phyloP scores from a whole-genome alignment of 64 coral and sea anemone genomes.

The Anthopleura sola region DNA sequence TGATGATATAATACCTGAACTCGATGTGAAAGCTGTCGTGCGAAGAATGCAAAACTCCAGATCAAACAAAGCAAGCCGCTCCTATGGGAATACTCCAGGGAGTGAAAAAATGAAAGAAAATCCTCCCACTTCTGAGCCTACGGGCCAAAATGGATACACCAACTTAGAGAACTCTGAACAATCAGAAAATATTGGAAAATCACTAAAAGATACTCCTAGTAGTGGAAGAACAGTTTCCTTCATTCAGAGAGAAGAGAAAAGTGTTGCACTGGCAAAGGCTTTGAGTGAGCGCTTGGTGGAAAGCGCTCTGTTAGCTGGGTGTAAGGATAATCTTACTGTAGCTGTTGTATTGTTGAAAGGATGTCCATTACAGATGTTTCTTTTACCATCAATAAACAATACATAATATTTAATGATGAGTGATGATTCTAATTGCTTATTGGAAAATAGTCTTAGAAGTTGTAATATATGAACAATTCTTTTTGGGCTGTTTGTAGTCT shows the following conservation, averaged over 20 bases:
- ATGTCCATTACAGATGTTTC: constrained; percentile 80
- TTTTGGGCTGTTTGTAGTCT: no score
- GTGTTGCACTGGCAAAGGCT: constrained; percentile 58
- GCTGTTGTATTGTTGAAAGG: constrained; percentile 75
- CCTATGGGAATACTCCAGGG: not conserved
- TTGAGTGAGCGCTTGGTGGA: constrained; percentile 84
- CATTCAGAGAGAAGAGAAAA: constrained; percentile 52
- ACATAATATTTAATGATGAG: not conserved
- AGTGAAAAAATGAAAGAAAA: constrained; percentile 26
- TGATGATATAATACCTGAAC: constrained; percentile 82
- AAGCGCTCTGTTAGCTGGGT: constrained; percentile 73
- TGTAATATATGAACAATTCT: no score
- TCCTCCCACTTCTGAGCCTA: not conserved
- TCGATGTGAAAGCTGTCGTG: constrained; percentile 75
- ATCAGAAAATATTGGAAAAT: not conserved
- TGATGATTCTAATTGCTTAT: no score
- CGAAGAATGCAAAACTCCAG: constrained; percentile 39
- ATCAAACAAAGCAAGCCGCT: constrained; percentile 7
- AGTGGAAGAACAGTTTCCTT: constrained; percentile 3
- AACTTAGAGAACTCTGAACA: constrained; percentile 21
- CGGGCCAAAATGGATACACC: not conserved
- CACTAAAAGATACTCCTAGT: not conserved
- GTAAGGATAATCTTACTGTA: constrained; percentile 73
- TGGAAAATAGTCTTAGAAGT: no score
- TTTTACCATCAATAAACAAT: constrained; percentile 49